These are phyloP conservation scores for Muntiacus reevesi DNA, from an alignment of 2,113 vertebrate genomes.

Conservation along the genomic window DNA sequence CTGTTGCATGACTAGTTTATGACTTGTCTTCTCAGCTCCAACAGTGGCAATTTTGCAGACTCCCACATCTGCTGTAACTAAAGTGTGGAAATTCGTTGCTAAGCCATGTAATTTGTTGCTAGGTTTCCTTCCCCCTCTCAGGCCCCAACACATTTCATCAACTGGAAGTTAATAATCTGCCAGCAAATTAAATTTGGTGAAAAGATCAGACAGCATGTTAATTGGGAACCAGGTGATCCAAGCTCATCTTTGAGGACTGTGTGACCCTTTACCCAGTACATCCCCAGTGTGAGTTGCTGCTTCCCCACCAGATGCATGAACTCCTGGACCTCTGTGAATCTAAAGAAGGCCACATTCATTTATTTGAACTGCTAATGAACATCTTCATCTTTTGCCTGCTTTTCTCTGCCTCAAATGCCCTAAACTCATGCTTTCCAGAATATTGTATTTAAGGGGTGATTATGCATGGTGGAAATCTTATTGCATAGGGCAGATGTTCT, in stretches of 20 bases:
- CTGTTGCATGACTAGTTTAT: not conserved
- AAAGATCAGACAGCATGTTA: conserved; percentile 47
- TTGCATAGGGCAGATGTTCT: not conserved
- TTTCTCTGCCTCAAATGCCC: not conserved
- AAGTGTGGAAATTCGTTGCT: conserved; percentile 71
- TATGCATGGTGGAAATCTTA: not conserved
- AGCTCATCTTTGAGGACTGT: not conserved
- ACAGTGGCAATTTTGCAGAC: conserved; percentile 58
- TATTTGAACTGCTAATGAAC: not conserved
- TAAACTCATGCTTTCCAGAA: not conserved
- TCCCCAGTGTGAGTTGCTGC: not conserved
- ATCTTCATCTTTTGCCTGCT: not conserved
- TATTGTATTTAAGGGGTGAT: not conserved
- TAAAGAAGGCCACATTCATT: not conserved
- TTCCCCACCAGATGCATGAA: not conserved
- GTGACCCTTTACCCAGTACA: not conserved
- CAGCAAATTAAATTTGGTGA: conserved; percentile 66
- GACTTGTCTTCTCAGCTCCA: conserved; percentile 1
- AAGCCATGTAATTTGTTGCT: conserved; percentile 70
- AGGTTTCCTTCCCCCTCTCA: conserved; percentile 47
- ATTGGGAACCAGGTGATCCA: not conserved
- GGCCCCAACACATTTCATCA: conserved; percentile 38
- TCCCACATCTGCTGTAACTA: conserved; percentile 74
- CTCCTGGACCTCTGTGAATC: not conserved
- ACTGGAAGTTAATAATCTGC: conserved; percentile 73